phyloP scores from a whole-genome alignment of 2,113 vertebrate genomes.

The Sapajus apella region DNA sequence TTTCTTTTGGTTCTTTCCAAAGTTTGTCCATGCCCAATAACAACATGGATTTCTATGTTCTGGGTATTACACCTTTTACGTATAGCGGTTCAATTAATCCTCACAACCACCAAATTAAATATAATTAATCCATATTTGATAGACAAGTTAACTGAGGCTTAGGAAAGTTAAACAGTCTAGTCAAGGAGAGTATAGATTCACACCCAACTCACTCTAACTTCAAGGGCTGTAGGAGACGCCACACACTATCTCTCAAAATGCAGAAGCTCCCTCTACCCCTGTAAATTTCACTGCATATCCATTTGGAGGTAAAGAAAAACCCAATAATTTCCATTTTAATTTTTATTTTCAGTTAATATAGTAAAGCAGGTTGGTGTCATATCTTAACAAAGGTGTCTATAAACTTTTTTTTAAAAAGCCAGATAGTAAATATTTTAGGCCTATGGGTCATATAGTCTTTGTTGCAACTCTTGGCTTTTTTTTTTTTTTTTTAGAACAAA shows the following conservation, averaged over 20 bases:
- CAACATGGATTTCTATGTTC: neutral
- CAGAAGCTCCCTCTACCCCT: neutral
- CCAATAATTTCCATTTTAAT: neutral
- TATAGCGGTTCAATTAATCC: neutral
- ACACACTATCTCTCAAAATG: neutral
- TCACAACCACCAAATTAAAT: neutral
- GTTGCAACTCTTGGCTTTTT: neutral
- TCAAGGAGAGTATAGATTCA: neutral
- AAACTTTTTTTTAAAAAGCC: neutral
- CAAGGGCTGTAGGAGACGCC: neutral
- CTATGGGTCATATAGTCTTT: neutral
- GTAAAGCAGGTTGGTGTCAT: neutral
- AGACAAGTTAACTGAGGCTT: neutral
- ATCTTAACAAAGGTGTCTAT: neutral
- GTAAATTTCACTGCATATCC: neutral
- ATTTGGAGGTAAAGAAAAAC: neutral
- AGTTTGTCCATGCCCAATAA: neutral
- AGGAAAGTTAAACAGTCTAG: neutral
- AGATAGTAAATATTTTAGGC: slow-evolving; percentile 3
- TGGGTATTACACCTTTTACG: neutral
- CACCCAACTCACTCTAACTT: neutral
- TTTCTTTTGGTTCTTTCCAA: neutral
- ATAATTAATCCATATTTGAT: neutral
- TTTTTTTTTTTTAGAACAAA: neutral
- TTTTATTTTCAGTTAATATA: neutral